phyloP scores from a whole-genome alignment of 2,888 invertebrate species.

The Scaptomyza reducta region DNA sequence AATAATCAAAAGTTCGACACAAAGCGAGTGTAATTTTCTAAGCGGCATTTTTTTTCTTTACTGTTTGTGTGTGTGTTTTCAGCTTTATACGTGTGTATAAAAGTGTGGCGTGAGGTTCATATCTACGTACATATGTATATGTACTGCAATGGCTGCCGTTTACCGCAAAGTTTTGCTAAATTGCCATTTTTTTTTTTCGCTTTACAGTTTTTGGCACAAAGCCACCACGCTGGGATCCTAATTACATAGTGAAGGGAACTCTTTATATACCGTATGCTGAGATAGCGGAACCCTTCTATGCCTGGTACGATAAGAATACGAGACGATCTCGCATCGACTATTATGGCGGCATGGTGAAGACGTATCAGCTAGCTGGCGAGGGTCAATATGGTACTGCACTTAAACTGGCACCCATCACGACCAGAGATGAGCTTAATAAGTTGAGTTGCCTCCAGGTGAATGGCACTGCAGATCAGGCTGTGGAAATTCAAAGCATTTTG shows the following conservation, averaged over 20 bases:
- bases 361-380: constrained; percentile 89
- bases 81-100: constrained; percentile 14
- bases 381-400: constrained; percentile 89
- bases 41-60: constrained; percentile 37
- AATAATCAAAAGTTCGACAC: constrained; percentile 7
- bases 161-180: constrained; percentile 24
- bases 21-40: constrained; percentile 19
- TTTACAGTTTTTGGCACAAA: constrained; percentile 78
- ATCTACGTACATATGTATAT: not conserved
- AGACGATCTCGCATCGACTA: constrained; percentile 95
- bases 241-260: constrained; percentile 91
- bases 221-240: constrained; percentile 88
- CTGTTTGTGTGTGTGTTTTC: constrained; percentile 5
- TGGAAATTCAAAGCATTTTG: constrained; percentile 90
- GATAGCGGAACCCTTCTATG: constrained; percentile 94
- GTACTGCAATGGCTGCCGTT: constrained; percentile 39
- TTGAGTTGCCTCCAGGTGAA: constrained; percentile 93
- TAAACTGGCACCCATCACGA: constrained; percentile 94
- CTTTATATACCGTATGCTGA: constrained; percentile 97
- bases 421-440: constrained; percentile 88
- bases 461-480: constrained; percentile 87
- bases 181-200: constrained; percentile 3
- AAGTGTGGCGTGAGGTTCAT: constrained; percentile 45
- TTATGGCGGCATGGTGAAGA: constrained; percentile 97
- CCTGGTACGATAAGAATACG: constrained; percentile 91